Evolutionary conservation across 2,888 invertebrate genomes (phyloP), one percentile per base, ranked within the genome.

Genomic region (Cephonodes hylas): DNA sequence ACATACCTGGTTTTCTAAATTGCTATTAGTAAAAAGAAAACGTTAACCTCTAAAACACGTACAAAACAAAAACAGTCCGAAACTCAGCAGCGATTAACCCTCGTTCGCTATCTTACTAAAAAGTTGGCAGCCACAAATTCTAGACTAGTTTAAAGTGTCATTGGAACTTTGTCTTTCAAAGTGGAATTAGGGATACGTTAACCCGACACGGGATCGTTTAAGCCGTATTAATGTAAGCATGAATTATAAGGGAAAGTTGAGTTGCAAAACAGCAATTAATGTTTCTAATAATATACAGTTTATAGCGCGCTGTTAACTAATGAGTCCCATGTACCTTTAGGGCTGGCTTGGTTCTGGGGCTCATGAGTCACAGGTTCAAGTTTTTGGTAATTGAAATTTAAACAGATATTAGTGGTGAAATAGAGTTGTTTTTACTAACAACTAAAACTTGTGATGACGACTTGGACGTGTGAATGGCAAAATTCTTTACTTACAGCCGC

Each of bases 221-320:
- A 31, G 27, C 53, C 53, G 53, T 31, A 53, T 53, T 53, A 53
- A 31, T 70, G 68, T 66, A 70, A 65, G 70, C 71, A 69, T 80
- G 76, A 81, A 79, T 80, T 72, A 78, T 73, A 68, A 76, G 73
- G 62, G 70, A 77, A 75, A 78, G 77, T 76, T 72, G 77, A 82
- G 76, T 84, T 82, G 27, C 48, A 48, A 74, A 83, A 82, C 81
- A 83, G 81, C 83, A 82, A 80, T 84, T 84, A 84, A 72, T n/a
- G 76, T 67, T 68, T 71, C 71, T 75, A 78, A 81, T 81, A 83
- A 79, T 76, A 76, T 70, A 72, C 71, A 74, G 76, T 80, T 85
- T 84, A 86, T 86, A 84, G 82, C 27, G 58, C 18, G 79, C 74
- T 66, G 69, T 80, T 80, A 80, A 81, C 75, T 73, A 79, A 84